These are phyloP conservation scores for Podilymbus podiceps DNA, from an alignment of 2,113 vertebrate species.

Conservation along the genomic window DNA sequence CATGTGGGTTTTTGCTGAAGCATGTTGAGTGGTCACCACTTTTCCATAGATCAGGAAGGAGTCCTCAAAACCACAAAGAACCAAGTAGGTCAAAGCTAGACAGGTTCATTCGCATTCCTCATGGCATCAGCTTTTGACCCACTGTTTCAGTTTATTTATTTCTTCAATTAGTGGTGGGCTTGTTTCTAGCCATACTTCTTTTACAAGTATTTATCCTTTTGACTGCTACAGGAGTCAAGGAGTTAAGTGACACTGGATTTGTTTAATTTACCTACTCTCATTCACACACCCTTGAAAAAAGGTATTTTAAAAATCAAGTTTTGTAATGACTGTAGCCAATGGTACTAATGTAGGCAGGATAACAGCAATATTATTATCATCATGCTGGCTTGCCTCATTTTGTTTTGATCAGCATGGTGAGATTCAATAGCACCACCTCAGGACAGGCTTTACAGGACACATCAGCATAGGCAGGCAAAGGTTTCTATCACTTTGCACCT, in stretches of 20 bases:
- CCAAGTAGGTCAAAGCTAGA: neutral
- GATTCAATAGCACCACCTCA: neutral
- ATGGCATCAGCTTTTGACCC: neutral
- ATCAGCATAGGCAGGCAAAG: neutral
- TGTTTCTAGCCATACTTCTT: neutral
- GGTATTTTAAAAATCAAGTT: neutral
- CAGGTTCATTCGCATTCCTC: neutral
- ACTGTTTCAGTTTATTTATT: neutral
- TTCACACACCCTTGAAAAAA: neutral
- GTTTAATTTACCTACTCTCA: neutral
- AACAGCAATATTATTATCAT: neutral
- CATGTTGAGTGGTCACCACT: neutral
- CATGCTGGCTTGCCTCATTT: neutral
- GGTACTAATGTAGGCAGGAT: neutral
- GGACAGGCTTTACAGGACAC: neutral
- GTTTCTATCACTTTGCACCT: neutral
- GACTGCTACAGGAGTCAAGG: neutral
- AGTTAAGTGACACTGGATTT: neutral
- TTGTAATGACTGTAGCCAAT: neutral
- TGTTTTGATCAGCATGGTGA: neutral
- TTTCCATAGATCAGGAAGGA: neutral
- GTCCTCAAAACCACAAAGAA: neutral
- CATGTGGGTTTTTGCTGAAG: rapidly evolving
- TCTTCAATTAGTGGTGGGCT: neutral
- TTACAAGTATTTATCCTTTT: neutral